Conservation (phyloP, 2,888 invertebrate genomes). For the Anticlea derivata region DNA sequence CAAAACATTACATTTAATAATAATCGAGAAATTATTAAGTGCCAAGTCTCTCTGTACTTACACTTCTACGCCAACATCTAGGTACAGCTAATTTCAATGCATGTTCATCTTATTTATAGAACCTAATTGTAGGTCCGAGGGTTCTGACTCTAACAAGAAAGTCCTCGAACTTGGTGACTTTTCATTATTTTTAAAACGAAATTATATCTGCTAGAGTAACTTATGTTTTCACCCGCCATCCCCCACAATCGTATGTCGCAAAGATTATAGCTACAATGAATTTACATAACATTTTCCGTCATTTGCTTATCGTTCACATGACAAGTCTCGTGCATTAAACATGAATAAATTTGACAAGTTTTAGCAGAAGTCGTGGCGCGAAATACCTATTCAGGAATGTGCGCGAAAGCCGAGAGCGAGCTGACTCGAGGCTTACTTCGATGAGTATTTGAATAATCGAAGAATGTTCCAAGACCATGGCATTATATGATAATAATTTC, state of each 20-base stretch:
- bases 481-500: constrained; percentile 83
- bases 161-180: too few relatives aligned
- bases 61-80: too few relatives aligned
- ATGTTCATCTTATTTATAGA: too few relatives aligned
- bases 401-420: constrained; percentile 46
- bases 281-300: constrained; percentile 82
- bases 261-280: constrained; percentile 74
- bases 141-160: too few relatives aligned
- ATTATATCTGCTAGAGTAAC: constrained; percentile 56
- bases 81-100: too few relatives aligned
- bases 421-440: constrained; percentile 50
- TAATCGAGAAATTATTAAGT: too few relatives aligned
- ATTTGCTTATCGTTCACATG: constrained; percentile 81
- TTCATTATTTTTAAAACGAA: too few relatives aligned
- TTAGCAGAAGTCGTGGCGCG: constrained; percentile 62
- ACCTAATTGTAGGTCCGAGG: too few relatives aligned
- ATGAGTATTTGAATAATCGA: constrained; percentile 81
- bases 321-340: constrained; percentile 76
- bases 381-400: constrained; percentile 65
- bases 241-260: constrained; percentile 66
- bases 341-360: constrained; percentile 79
- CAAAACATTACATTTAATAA: too few relatives aligned
- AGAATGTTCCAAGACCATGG: constrained; percentile 65
- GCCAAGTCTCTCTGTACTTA: too few relatives aligned
- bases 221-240: constrained; percentile 66